These are phyloP conservation scores for Corvus moneduloides DNA, from an alignment of 2,113 vertebrate species.

Conservation along the genomic window DNA sequence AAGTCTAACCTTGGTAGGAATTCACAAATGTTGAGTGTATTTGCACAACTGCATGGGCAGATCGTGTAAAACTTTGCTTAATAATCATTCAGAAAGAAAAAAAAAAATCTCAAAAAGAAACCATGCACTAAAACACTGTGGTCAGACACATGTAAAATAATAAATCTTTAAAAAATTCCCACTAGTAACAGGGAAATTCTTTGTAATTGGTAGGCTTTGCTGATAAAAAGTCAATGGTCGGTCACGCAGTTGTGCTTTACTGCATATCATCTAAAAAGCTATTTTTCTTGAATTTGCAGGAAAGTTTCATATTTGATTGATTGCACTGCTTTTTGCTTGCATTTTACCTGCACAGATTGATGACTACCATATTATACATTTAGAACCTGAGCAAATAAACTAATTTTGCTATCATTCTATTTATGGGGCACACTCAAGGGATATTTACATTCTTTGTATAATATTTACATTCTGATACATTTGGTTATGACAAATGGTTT, in stretches of 20 bases:
- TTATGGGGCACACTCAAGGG: background rate
- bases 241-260: background rate
- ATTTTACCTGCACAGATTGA: constrained; percentile 23
- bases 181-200: background rate
- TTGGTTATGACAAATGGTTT: constrained; percentile 6
- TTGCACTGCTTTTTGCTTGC: background rate
- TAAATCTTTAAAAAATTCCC: background rate
- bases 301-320: constrained; percentile 20
- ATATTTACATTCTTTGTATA: constrained; percentile 13
- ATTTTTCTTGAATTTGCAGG: background rate
- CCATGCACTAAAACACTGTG: background rate
- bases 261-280: background rate
- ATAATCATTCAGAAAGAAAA: background rate
- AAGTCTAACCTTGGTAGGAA: background rate
- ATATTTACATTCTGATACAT: constrained; percentile 30
- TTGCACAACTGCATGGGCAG: background rate
- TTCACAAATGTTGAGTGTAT: background rate
- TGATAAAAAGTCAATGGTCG: constrained; percentile 8
- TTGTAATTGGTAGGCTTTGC: background rate
- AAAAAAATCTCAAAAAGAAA: background rate
- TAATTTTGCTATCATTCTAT: constrained; percentile 5
- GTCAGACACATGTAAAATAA: background rate
- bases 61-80: background rate
- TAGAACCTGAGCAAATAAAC: background rate
- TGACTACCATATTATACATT: background rate